Evolutionary conservation across 2,888 invertebrate genomes (phyloP).

Genomic region (Paralinhomoeus sp.): DNA sequence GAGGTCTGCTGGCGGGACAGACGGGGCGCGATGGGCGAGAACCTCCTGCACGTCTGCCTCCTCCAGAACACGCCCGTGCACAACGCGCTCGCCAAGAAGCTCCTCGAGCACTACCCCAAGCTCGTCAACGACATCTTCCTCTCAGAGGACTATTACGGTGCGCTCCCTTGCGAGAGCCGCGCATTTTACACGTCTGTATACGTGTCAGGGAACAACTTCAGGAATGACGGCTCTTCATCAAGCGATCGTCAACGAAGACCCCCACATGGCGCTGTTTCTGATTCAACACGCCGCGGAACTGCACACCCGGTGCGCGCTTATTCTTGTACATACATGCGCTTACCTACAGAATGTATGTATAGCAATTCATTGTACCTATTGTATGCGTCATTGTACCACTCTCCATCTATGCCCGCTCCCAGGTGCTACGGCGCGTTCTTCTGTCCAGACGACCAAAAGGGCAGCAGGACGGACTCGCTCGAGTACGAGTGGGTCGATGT

Average conservation of each 20-base stretch:
- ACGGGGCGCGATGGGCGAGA: constrained; percentile 84
- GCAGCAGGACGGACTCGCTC: constrained; percentile 47
- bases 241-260: constrained; percentile 93
- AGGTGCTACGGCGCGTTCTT: constrained; percentile 73
- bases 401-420: background rate
- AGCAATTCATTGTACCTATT: background rate
- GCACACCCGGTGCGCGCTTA: constrained; percentile 29
- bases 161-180: constrained; percentile 6
- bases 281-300: constrained; percentile 72
- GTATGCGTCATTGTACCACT: background rate
- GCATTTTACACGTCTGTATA: background rate
- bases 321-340: no score
- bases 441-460: constrained; percentile 90
- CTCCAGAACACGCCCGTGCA: constrained; percentile 59
- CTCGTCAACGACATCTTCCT: constrained; percentile 85
- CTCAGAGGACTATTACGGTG: constrained; percentile 88
- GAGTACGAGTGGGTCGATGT: constrained; percentile 80
- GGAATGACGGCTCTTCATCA: constrained; percentile 46
- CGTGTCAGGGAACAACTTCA: no score
- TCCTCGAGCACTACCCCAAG: constrained; percentile 73
- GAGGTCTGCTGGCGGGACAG: constrained; percentile 78
- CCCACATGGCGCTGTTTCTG: constrained; percentile 81
- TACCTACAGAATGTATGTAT: background rate
- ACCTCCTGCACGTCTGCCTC: constrained; percentile 71
- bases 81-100: constrained; percentile 70